Percentiles rank a stretch among this genome's conserved stretches.
Evolutionary conservation across 2,888 invertebrate genomes (phyloP).

Genomic region (Congeria kusceri): DNA sequence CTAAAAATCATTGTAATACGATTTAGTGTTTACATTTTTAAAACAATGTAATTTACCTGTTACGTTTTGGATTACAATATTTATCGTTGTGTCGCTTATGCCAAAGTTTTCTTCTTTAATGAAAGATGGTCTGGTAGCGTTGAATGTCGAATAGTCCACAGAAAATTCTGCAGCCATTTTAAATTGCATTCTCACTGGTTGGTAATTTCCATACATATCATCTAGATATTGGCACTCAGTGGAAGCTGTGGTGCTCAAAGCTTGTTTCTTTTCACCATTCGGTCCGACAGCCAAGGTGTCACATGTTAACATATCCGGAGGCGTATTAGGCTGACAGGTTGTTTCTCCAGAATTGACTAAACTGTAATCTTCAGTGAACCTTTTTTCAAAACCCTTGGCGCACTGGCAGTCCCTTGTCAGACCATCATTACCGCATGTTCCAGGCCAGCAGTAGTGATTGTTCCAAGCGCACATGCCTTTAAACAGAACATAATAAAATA

Average conservation of each 20-base stretch:
- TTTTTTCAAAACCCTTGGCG: conserved; percentile 7
- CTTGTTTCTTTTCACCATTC: conserved; percentile 2
- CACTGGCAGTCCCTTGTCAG: conserved; percentile 22
- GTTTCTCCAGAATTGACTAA: conserved; percentile 8
- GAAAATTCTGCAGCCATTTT: conserved; percentile 4
- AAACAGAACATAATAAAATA: background rate
- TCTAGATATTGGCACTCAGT: conserved; percentile 17
- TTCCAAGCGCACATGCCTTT: conserved; percentile 34
- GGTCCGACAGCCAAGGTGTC: conserved; percentile 1
- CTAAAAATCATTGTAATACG: no score
- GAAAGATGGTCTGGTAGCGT: background rate
- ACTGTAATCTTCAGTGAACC: background rate
- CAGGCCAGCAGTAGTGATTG: conserved; percentile 41
- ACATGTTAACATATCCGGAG: conserved; percentile 9
- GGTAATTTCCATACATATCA: conserved; percentile 37
- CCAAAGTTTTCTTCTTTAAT: conserved; percentile 15
- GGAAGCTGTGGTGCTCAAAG: background rate
- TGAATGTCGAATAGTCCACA: background rate
- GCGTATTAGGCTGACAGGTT: conserved; percentile 25
- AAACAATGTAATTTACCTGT: background rate
- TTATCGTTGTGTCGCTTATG: conserved; percentile 22
- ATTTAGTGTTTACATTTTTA: no score
- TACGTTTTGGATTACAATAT: background rate
- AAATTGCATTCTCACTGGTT: conserved; percentile 3
- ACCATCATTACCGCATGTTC: conserved; percentile 10